These are phyloP conservation scores for Protomyctophum bolini DNA, from an alignment of 2,113 vertebrate species.

Conservation along the genomic window DNA sequence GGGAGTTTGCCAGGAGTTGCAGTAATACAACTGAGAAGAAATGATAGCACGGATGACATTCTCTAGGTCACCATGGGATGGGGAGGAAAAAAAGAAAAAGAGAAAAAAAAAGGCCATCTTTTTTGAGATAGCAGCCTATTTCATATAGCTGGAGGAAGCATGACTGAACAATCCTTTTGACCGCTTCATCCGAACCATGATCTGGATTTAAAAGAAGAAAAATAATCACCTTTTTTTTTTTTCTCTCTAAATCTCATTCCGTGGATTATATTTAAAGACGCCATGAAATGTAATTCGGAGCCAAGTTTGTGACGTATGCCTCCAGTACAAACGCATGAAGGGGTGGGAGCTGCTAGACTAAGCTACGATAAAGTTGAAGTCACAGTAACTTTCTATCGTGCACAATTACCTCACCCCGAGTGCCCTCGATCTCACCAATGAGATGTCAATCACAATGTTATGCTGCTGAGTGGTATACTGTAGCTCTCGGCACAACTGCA, in stretches of 20 bases:
- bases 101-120: background rate
- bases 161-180: background rate
- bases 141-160: background rate
- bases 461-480: background rate
- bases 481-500: background rate
- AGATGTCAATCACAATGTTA: background rate
- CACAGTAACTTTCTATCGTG: constrained; percentile 1
- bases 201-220: background rate
- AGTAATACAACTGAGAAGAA: constrained; percentile 8
- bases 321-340: background rate
- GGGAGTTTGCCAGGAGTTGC: constrained; percentile 14
- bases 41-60: constrained; percentile 3
- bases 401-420: constrained; percentile 10
- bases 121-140: background rate
- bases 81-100: background rate
- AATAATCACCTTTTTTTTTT: background rate
- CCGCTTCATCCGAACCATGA: background rate
- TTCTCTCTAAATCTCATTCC: constrained; percentile 5
- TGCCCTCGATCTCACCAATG: background rate
- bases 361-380: background rate
- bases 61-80: background rate
- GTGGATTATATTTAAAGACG: constrained; percentile 1
- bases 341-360: background rate
- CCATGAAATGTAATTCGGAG: background rate
- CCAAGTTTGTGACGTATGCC: background rate